Percentiles rank a stretch among this genome's conserved stretches.
These are phyloP conservation scores for Timema cristinae DNA, from an alignment of 2,888 invertebrate species.

Conservation along the genomic window DNA sequence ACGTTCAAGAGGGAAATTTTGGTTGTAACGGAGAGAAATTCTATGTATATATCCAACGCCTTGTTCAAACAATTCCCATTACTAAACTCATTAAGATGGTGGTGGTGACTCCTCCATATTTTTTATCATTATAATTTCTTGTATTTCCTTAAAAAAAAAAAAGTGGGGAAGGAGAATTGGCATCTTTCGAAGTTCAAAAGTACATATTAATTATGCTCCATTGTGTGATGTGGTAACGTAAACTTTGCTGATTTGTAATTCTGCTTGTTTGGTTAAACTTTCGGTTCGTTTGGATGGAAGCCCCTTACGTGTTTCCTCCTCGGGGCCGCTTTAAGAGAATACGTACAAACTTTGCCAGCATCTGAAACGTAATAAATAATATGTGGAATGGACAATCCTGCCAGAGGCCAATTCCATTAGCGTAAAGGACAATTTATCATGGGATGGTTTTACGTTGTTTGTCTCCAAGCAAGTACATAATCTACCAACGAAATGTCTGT, in stretches of 20 bases:
- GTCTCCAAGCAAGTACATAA: not conserved
- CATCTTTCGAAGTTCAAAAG: too few relatives aligned
- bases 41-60: not conserved
- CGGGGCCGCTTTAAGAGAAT: too few relatives aligned
- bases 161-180: too few relatives aligned
- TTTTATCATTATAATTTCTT: too few relatives aligned
- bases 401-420: slow-evolving; percentile 28
- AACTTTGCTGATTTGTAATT: slow-evolving; percentile 8
- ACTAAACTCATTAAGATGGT: slow-evolving; percentile 7
- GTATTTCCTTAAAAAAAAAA: too few relatives aligned
- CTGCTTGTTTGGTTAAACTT: slow-evolving; percentile 7
- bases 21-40: too few relatives aligned
- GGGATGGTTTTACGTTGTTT: slow-evolving; percentile 14
- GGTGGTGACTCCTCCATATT: too few relatives aligned
- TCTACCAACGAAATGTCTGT: not conserved
- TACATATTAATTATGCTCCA: too few relatives aligned
- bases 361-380: slow-evolving; percentile 26
- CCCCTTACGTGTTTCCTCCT: not conserved
- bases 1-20: too few relatives aligned
- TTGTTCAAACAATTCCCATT: slow-evolving; percentile 15
- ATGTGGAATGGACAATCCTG: slow-evolving; percentile 25
- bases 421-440: slow-evolving; percentile 24
- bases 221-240: too few relatives aligned
- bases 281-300: not conserved
- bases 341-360: not conserved